These are phyloP conservation scores for Haliclona indistincta DNA, from an alignment of 37 sponge, comb jelly and placozoan genomes.

Conservation along the genomic window DNA sequence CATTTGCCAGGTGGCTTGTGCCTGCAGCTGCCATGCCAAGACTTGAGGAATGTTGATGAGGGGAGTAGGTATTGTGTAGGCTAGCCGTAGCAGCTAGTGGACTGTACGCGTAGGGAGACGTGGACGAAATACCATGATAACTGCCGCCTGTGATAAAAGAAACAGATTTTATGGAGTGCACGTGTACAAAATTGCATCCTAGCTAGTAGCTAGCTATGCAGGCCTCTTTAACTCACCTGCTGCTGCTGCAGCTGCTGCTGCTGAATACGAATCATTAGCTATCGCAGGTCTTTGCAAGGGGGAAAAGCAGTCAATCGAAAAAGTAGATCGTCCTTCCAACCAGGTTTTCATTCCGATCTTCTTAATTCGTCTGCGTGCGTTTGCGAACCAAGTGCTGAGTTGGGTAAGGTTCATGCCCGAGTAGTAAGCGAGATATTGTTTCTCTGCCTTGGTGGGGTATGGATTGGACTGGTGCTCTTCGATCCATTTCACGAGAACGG, in stretches of 20 bases:
- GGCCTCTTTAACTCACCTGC: background rate
- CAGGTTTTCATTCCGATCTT: slow-evolving; percentile 84
- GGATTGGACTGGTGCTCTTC: slow-evolving; percentile 84
- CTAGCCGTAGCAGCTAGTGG: background rate
- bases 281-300: background rate
- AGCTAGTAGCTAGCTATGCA: background rate
- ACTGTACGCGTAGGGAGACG: background rate
- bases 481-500: slow-evolving; percentile 85
- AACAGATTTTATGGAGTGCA: background rate
- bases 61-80: slow-evolving; percentile 1
- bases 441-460: slow-evolving; percentile 92
- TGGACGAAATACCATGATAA: slow-evolving; percentile 1
- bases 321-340: slow-evolving; percentile 68
- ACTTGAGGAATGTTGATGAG: background rate
- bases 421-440: slow-evolving; percentile 76
- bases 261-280: slow-evolving; percentile 1
- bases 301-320: slow-evolving; percentile 60
- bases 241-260: background rate
- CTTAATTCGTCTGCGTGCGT: slow-evolving; percentile 85
- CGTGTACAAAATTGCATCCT: background rate
- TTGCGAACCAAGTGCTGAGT: slow-evolving; percentile 91
- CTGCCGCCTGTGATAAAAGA: background rate
- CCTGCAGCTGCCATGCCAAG: background rate
- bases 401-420: slow-evolving; percentile 89
- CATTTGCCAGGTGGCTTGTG: slow-evolving; percentile 6